phyloP scores from a whole-genome alignment of 2,797 vertebrate genomes.

The Xenopus petersii region DNA sequence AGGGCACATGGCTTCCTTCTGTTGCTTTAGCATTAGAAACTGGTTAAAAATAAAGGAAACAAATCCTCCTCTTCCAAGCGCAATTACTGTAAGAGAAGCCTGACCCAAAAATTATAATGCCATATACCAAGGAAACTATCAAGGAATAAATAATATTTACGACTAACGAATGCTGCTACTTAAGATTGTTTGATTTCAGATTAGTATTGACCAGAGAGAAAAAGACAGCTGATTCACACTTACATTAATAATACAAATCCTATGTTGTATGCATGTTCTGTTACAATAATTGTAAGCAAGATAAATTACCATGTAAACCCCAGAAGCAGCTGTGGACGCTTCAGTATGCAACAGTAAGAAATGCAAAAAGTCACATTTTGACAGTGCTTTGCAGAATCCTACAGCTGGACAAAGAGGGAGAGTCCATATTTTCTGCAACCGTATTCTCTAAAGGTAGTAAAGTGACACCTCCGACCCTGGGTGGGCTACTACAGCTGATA shows the following conservation, averaged over 20 bases:
- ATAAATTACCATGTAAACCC: background rate
- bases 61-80: too few species aligned
- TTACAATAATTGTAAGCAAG: background rate
- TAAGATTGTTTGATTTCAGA: too few species aligned
- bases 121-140: too few species aligned
- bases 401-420: constrained; percentile 57
- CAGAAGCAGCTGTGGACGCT: background rate
- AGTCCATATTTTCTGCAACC: constrained; percentile 54
- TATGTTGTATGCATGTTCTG: background rate
- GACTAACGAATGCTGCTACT: too few species aligned
- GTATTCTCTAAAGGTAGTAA: constrained; percentile 16
- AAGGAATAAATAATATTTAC: too few species aligned
- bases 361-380: constrained; percentile 63
- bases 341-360: background rate
- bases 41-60: too few species aligned
- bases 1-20: too few species aligned
- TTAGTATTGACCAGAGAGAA: too few species aligned
- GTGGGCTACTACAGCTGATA: constrained; percentile 47
- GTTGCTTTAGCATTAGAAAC: too few species aligned
- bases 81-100: too few species aligned
- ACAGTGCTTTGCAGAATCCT: constrained; percentile 56
- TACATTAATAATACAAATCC: constrained; percentile 1
- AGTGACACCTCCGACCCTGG: constrained; percentile 33
- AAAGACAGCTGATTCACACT: too few species aligned
- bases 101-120: too few species aligned